phyloP scores from a whole-genome alignment of 2,888 invertebrate species.

The Volucella bombylans region DNA sequence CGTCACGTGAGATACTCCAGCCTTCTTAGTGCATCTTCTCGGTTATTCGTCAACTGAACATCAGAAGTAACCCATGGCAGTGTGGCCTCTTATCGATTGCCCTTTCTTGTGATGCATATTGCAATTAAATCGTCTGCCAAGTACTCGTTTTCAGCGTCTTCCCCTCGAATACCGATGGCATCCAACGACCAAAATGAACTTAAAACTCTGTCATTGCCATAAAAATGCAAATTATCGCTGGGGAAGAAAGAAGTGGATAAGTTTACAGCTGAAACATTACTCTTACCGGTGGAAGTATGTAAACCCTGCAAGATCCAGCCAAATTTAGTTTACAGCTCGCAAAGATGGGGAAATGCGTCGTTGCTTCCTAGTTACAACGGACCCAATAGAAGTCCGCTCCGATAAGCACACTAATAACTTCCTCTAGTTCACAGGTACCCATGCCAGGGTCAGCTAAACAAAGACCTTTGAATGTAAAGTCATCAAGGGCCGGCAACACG shows the following conservation, averaged over 20 bases:
- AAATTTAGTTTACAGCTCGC: constrained; percentile 43
- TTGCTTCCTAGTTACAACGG: constrained; percentile 36
- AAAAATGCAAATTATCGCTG: too few species aligned
- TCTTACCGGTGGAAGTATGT: constrained; percentile 28
- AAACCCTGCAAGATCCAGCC: constrained; percentile 25
- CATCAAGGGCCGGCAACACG: too few species aligned
- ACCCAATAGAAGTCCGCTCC: too few species aligned
- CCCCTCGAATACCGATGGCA: too few species aligned
- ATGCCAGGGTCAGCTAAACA: too few species aligned
- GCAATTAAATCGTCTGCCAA: neutral
- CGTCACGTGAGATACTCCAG: too few species aligned
- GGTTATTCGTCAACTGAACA: neutral
- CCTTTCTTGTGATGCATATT: constrained; percentile 1
- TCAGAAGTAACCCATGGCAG: constrained; percentile 16
- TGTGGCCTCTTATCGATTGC: neutral
- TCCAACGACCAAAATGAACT: too few species aligned
- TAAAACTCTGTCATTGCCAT: too few species aligned
- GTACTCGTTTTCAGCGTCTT: constrained; percentile 21
- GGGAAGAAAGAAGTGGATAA: constrained; percentile 7
- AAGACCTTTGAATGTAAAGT: too few species aligned
- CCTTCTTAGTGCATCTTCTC: too few species aligned
- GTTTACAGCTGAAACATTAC: constrained; percentile 7
- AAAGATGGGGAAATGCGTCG: neutral
- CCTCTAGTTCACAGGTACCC: too few species aligned
- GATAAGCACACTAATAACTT: too few species aligned